phyloP scores from a whole-genome alignment of 2,888 invertebrate genomes.

The Suillia variegata region DNA sequence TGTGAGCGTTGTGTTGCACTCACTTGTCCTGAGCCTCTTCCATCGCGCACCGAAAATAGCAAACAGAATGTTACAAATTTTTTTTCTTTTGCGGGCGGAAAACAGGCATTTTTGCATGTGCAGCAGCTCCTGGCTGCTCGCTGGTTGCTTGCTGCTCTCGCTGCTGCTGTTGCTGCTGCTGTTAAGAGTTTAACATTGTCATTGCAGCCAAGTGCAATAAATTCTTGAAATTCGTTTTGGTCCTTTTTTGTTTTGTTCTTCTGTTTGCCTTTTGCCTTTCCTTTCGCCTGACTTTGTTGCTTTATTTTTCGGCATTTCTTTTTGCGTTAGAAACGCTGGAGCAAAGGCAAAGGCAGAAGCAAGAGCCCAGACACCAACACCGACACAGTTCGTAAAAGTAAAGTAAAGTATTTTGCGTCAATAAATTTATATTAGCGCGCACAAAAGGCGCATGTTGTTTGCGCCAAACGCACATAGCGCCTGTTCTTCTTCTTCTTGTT shows the following conservation, averaged over 20 bases:
- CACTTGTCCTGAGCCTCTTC: too few relatives aligned
- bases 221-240: background rate
- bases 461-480: background rate
- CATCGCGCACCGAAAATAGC: too few relatives aligned
- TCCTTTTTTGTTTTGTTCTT: too few relatives aligned
- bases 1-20: too few relatives aligned
- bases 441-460: background rate
- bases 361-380: background rate
- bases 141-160: background rate
- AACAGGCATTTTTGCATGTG: too few relatives aligned
- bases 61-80: too few relatives aligned
- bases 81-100: too few relatives aligned
- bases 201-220: background rate
- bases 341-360: background rate
- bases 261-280: too few relatives aligned
- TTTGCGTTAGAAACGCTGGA: background rate
- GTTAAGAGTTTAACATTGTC: slow-evolving; percentile 1
- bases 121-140: too few relatives aligned
- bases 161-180: background rate
- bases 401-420: slow-evolving; percentile 1
- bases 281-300: too few relatives aligned
- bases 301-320: too few relatives aligned
- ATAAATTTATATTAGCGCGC: slow-evolving; percentile 3
- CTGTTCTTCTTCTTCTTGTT: too few relatives aligned
- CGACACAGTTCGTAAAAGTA: background rate